Evolutionary conservation across 2,888 invertebrate genomes (phyloP).

Genomic region (Lobophora halterata): DNA sequence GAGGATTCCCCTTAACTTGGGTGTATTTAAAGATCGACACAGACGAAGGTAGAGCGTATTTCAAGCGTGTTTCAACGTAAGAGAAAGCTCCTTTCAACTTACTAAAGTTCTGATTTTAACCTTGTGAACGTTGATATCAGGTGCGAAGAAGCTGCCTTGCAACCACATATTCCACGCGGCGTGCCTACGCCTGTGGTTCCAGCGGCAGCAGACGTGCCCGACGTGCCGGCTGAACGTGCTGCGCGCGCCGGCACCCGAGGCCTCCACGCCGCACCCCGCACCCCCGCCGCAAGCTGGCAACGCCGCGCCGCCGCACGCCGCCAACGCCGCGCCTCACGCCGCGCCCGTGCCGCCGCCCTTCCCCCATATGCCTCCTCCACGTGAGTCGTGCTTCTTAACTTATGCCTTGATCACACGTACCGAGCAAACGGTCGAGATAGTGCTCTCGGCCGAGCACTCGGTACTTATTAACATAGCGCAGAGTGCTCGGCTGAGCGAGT

Average conservation of each 20-base stretch:
- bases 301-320: slow-evolving; percentile 23
- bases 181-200: slow-evolving; percentile 99
- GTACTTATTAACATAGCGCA: too few species aligned
- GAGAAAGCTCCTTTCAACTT: too few species aligned
- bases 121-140: slow-evolving; percentile 60
- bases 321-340: slow-evolving; percentile 29
- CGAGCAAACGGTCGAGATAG: too few species aligned
- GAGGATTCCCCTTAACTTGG: too few species aligned
- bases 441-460: too few species aligned
- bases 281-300: slow-evolving; percentile 33
- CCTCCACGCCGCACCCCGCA: slow-evolving; percentile 34
- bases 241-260: slow-evolving; percentile 69
- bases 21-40: too few species aligned
- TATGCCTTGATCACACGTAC: too few species aligned
- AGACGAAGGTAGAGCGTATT: too few species aligned
- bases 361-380: slow-evolving; percentile 64
- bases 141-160: slow-evolving; percentile 97
- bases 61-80: too few species aligned
- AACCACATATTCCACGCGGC: slow-evolving; percentile 99
- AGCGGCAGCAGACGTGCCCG: slow-evolving; percentile 99
- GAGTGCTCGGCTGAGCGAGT: too few species aligned
- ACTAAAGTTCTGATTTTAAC: too few species aligned
- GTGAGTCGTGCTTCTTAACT: slow-evolving; percentile 42
- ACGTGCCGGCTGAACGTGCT: slow-evolving; percentile 96
- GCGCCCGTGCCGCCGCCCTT: slow-evolving; percentile 50